Conservation (phyloP, 2,797 vertebrate genomes). For the Clarias laeviceps region DNA sequence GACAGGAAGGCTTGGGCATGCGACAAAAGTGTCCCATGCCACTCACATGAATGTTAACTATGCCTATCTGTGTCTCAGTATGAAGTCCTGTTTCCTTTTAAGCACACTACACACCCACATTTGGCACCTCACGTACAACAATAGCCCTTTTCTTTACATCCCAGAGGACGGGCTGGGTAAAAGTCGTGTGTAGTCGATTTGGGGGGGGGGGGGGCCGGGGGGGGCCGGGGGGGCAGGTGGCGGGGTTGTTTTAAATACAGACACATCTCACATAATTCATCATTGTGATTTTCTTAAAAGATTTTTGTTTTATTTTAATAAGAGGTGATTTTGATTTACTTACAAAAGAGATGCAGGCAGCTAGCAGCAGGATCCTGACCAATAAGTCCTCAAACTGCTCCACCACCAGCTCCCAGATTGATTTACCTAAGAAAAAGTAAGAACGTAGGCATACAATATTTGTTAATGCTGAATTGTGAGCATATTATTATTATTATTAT, state of each 20-base stretch:
- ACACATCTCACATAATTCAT: neutral
- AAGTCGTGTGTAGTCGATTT: neutral
- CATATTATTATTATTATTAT: too few relatives aligned
- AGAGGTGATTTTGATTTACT: constrained; percentile 63
- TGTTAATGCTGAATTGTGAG: neutral
- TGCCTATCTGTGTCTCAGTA: constrained; percentile 26
- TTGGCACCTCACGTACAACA: neutral
- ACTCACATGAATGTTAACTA: constrained; percentile 40
- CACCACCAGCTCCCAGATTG: constrained; percentile 86
- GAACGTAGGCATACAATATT: neutral
- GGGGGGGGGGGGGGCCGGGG: too few relatives aligned
- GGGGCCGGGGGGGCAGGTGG: too few relatives aligned
- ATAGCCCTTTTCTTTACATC: constrained; percentile 7
- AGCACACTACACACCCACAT: constrained; percentile 18
- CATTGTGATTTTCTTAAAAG: neutral
- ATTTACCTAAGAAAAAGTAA: constrained; percentile 75
- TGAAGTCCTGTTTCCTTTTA: constrained; percentile 23
- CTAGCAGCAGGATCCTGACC: constrained; percentile 88
- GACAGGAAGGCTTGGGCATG: constrained; percentile 54
- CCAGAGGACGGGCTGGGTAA: neutral
- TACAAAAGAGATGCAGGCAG: constrained; percentile 90
- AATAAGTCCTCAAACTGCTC: constrained; percentile 83
- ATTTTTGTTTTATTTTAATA: neutral
- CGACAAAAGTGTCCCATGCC: constrained; percentile 50
- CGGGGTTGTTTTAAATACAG: neutral